These are phyloP conservation scores for Platanista minor DNA, from an alignment of 2,113 vertebrate genomes.

Conservation along the genomic window DNA sequence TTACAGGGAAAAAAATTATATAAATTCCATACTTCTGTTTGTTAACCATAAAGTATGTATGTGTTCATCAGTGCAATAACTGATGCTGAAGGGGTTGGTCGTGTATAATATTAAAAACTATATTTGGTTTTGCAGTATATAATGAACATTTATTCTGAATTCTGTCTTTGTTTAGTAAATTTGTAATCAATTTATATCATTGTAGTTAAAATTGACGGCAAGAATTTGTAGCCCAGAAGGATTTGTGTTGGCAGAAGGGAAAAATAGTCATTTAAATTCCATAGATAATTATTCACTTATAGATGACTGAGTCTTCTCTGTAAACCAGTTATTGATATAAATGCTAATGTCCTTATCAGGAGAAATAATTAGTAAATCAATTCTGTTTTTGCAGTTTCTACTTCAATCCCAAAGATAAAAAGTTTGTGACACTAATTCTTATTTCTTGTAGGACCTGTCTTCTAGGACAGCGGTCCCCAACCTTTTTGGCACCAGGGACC, in stretches of 20 bases:
- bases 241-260: conserved; percentile 23
- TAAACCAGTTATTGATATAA: not conserved
- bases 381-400: not conserved
- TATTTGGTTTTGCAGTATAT: not conserved
- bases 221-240: not conserved
- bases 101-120: not conserved
- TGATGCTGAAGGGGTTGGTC: not conserved
- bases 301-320: not conserved
- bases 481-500: no score
- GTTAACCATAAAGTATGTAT: not conserved
- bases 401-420: no score
- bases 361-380: not conserved
- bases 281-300: conserved; percentile 1
- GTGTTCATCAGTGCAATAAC: not conserved
- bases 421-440: no score
- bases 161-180: not conserved
- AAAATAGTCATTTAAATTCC: conserved; percentile 32
- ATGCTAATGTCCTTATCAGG: not conserved
- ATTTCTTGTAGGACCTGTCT: no score
- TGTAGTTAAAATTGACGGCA: not conserved
- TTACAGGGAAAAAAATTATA: not conserved
- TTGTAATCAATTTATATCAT: conserved; percentile 15
- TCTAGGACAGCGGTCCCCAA: no score
- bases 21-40: not conserved
- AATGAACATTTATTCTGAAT: conserved; percentile 1